Evolutionary conservation across 2,113 vertebrate genomes (phyloP), one percentile per base, ranked within the genome.

Genomic region (Acanthochromis polyacanthus): DNA sequence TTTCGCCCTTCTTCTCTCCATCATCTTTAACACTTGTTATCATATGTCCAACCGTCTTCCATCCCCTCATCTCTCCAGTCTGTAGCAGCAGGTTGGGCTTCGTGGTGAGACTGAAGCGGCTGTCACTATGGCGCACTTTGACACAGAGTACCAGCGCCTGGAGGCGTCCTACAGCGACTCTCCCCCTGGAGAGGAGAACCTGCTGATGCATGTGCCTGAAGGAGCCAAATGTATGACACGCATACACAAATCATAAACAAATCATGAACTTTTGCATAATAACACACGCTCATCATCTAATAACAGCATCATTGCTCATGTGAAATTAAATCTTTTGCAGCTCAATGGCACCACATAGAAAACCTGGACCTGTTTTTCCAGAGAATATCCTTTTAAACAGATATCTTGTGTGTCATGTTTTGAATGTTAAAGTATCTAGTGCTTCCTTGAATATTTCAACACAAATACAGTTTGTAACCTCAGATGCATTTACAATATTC

Each of bases 351-450:
- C 85, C 98, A 99, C 88, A 99, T 98, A 40, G 98, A 99, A 92
- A 99, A 99, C 89, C 92, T 99, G 88, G 98, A 99, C 82, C 95
- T 99, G 66, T 99, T 99, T 89, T 99, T 99, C 92, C 97, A 98
- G 93, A 96, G 97, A 92, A 99, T 99, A 99, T 99, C 98, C 97
- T 99, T 97, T 93, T 43, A 5, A 4, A 8, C 52, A 3, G 20
- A 4, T 56, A 43, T 5, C 16, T 30, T 14, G 10, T 45, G 32
- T 48, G 11, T 14, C 9, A 3, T 56, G 1, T 63, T 76, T 12
- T 62, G 25, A 17, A 30, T 52, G 52, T 11, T 7, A 3, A 7
- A 50, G 8, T 38, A 15, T 52, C 25, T n/a, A 71, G 14, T 19
- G 14, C 10, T 52, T 19, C n/a, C n/a, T n/a, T 50, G 7, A 25